Percentiles rank a stretch among this genome's conserved stretches.
These are phyloP conservation scores for Eulithis prunata DNA, from an alignment of 2,888 invertebrate genomes.

Conservation along the genomic window DNA sequence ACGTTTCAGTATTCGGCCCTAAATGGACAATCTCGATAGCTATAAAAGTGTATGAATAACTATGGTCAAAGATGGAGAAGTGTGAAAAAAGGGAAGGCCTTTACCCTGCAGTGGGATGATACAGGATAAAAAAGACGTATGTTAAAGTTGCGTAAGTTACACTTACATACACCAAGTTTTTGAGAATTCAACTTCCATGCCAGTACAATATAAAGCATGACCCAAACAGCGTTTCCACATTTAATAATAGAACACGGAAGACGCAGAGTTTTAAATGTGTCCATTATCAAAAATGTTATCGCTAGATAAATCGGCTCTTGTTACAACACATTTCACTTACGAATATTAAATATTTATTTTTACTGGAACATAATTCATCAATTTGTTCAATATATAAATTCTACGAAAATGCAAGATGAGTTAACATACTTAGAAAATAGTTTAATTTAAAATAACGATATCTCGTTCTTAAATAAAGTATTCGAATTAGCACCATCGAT, in stretches of 20 bases:
- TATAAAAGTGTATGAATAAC: no score
- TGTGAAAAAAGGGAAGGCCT: no score
- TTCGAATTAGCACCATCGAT: slow-evolving; percentile 43
- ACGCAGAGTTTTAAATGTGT: neutral
- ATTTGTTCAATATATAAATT: slow-evolving; percentile 37
- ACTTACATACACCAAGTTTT: neutral
- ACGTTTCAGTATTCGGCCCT: no score
- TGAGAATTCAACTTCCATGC: neutral
- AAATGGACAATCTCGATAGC: no score
- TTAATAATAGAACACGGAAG: slow-evolving; percentile 4
- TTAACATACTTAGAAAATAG: slow-evolving; percentile 20
- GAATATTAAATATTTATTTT: neutral
- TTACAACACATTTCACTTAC: neutral
- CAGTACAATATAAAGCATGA: slow-evolving; percentile 4
- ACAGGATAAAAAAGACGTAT: no score
- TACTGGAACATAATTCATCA: slow-evolving; percentile 28
- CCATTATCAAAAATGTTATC: neutral
- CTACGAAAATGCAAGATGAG: slow-evolving; percentile 39
- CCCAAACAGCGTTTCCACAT: slow-evolving; percentile 11
- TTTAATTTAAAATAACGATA: slow-evolving; percentile 25
- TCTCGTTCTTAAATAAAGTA: slow-evolving; percentile 23
- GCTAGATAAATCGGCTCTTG: slow-evolving; percentile 9
- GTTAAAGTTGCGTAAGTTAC: no score
- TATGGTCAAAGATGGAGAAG: no score
- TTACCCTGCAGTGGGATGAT: no score